Percentiles rank a stretch among this genome's conserved stretches.
Conservation (phyloP, 2,113 vertebrate genomes). For the Malaclemys terrapin region DNA sequence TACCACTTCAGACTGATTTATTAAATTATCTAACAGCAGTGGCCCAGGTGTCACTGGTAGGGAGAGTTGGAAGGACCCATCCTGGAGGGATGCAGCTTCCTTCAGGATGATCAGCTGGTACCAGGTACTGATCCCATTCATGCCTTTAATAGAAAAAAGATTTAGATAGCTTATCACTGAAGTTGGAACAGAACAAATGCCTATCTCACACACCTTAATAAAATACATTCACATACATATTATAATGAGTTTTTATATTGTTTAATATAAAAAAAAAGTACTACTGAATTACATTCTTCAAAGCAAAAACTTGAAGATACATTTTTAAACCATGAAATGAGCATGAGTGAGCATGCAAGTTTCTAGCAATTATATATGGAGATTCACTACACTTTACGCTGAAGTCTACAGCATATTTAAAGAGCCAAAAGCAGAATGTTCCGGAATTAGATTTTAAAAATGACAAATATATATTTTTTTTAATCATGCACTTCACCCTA, state of each 20-base stretch:
- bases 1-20: not conserved
- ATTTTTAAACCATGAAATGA: not conserved
- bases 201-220: not conserved
- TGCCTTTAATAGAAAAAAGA: constrained; percentile 81
- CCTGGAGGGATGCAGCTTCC: constrained; percentile 87
- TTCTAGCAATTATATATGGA: not conserved
- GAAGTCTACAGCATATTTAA: not conserved
- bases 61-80: constrained; percentile 89
- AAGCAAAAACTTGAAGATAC: not conserved
- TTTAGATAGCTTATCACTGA: no score
- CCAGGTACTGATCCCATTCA: constrained; percentile 92
- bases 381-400: not conserved
- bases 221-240: rapidly evolving
- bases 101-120: constrained; percentile 87
- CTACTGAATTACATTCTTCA: not conserved
- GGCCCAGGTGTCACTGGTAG: constrained; percentile 89
- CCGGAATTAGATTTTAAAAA: not conserved
- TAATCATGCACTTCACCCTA: no score
- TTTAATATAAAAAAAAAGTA: not conserved
- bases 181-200: no score
- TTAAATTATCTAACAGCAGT: constrained; percentile 79
- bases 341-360: not conserved
- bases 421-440: not conserved
- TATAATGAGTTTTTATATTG: not conserved
- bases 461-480: not conserved